Conservation (phyloP, 2,888 invertebrate genomes). For the Ischnus inquisitorius region DNA sequence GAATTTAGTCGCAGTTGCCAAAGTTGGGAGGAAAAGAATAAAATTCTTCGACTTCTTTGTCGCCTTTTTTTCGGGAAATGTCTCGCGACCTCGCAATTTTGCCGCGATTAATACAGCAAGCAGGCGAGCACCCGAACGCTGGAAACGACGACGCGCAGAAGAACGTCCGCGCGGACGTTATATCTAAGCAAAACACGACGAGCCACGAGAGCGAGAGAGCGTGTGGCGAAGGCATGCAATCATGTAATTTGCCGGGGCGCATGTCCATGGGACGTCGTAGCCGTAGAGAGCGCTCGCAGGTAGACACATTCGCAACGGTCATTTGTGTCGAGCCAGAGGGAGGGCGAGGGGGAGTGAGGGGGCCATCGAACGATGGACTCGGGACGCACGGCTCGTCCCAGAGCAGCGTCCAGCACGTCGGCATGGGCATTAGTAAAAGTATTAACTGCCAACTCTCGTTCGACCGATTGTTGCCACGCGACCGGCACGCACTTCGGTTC, state of each 20-base stretch:
- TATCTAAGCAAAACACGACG: slow-evolving; percentile 68
- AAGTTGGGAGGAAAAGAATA: too few relatives aligned
- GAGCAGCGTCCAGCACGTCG: slow-evolving; percentile 29
- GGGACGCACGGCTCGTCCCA: not conserved
- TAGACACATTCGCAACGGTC: slow-evolving; percentile 71
- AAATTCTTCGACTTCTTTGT: too few relatives aligned
- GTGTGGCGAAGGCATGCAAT: slow-evolving; percentile 77
- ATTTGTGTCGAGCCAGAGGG: slow-evolving; percentile 51
- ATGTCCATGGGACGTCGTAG: slow-evolving; percentile 69
- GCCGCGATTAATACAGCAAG: too few relatives aligned
- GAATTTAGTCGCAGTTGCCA: too few relatives aligned
- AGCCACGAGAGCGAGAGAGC: slow-evolving; percentile 55
- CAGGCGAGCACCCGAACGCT: too few relatives aligned
- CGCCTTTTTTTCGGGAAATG: too few relatives aligned
- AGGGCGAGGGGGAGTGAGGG: not conserved
- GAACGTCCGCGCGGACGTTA: slow-evolving; percentile 58
- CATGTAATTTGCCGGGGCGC: slow-evolving; percentile 76
- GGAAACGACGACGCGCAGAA: slow-evolving; percentile 32
- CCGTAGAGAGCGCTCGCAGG: slow-evolving; percentile 62
- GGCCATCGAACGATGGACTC: slow-evolving; percentile 58
- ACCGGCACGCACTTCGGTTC: slow-evolving; percentile 1
- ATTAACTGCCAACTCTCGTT: not conserved
- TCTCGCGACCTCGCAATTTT: too few relatives aligned
- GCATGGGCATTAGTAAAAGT: slow-evolving; percentile 23
- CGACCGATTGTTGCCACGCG: slow-evolving; percentile 28